A percentile compares a stretch with the other conserved stretches of the same genome.
Conservation (phyloP, 2,113 vertebrate genomes). For the Alexandromys fortis region DNA sequence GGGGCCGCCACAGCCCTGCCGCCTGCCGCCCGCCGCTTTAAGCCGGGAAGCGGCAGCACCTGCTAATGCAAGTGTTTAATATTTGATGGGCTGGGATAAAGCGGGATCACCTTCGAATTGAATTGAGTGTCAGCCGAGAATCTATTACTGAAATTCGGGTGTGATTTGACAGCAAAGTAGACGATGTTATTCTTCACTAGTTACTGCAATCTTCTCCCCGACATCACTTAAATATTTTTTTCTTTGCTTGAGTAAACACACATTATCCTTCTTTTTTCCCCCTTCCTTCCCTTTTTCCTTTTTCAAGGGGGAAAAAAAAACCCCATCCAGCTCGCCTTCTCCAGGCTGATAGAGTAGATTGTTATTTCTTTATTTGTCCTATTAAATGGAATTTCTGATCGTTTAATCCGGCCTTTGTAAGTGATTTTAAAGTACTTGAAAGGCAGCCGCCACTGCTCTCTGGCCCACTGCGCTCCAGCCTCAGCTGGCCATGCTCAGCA, state of each 20-base stretch:
- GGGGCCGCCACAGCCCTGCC: constrained; percentile 72
- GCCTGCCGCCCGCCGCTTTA: constrained; percentile 86
- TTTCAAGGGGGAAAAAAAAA: constrained; percentile 80
- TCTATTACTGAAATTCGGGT: constrained; percentile 99
- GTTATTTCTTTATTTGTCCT: constrained; percentile 93
- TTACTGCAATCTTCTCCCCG: constrained; percentile 93
- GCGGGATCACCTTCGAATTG: constrained; percentile 98
- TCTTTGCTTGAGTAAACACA: constrained; percentile 96
- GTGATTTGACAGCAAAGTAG: constrained; percentile 96
- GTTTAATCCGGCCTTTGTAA: constrained; percentile 92
- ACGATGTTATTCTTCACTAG: constrained; percentile 96
- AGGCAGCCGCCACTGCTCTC: constrained; percentile 80
- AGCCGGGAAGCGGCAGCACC: constrained; percentile 97
- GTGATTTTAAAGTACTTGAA: constrained; percentile 91
- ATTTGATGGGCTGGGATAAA: constrained; percentile 99
- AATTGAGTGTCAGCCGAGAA: constrained; percentile 99
- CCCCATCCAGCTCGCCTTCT: constrained; percentile 85
- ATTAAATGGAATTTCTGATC: constrained; percentile 92
- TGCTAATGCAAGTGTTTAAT: constrained; percentile 99
- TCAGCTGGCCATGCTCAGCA: constrained; percentile 41
- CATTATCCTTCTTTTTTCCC: constrained; percentile 93
- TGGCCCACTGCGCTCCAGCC: constrained; percentile 71
- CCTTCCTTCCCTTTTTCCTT: constrained; percentile 84
- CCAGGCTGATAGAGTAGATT: constrained; percentile 89
- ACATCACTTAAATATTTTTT: constrained; percentile 98